Conservation (phyloP, 2,797 vertebrate genomes). For the Periophthalmus magnuspinnatus region DNA sequence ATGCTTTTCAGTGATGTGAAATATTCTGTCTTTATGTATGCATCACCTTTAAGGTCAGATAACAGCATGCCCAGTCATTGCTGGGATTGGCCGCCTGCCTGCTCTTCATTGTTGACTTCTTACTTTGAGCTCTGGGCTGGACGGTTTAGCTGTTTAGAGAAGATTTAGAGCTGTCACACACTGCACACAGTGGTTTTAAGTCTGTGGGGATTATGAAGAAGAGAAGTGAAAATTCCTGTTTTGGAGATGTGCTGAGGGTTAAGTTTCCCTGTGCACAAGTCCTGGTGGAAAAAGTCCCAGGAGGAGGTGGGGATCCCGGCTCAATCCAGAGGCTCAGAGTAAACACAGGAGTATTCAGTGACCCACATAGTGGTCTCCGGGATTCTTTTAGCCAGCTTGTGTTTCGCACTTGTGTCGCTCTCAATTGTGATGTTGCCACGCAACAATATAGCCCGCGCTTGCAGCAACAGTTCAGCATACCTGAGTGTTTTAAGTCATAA, state of each 20-base stretch:
- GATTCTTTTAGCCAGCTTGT: constrained; percentile 56
- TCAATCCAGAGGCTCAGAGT: constrained; percentile 65
- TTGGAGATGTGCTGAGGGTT: constrained; percentile 74
- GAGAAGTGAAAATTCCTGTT: constrained; percentile 82
- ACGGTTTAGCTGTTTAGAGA: constrained; percentile 75
- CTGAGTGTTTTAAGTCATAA: constrained; percentile 41
- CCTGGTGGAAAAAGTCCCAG: constrained; percentile 67
- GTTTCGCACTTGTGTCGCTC: constrained; percentile 51
- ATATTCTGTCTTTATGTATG: constrained; percentile 65
- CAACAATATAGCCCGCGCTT: constrained; percentile 47
- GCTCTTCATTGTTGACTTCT: constrained; percentile 55
- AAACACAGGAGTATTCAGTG: constrained; percentile 69
- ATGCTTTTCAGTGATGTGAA: constrained; percentile 56
- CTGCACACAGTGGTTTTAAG: constrained; percentile 65
- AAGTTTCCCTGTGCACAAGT: constrained; percentile 69
- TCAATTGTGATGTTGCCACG: constrained; percentile 59
- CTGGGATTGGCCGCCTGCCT: constrained; percentile 63
- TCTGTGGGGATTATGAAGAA: constrained; percentile 62
- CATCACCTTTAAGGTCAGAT: constrained; percentile 62
- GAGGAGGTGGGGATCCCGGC: constrained; percentile 60
- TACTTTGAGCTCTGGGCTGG: constrained; percentile 56
- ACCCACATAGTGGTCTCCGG: constrained; percentile 53
- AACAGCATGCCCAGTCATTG: constrained; percentile 59
- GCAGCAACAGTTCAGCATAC: constrained; percentile 46
- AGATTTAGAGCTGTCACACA: constrained; percentile 85